These are phyloP conservation scores for Etheostoma nigrum DNA, from an alignment of 2,797 vertebrate genomes.

Conservation along the genomic window DNA sequence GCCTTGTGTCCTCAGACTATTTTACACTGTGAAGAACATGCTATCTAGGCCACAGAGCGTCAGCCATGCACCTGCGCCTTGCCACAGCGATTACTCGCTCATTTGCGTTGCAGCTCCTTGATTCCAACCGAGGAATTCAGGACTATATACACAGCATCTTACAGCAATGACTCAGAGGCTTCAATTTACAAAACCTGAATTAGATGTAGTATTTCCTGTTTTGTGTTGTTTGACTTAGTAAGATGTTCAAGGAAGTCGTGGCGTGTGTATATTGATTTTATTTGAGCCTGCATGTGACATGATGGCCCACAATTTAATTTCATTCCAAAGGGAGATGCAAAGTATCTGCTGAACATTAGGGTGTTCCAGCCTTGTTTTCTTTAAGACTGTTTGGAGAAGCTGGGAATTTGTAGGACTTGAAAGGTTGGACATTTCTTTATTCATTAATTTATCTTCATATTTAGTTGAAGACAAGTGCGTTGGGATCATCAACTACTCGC, in stretches of 20 bases:
- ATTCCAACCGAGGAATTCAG: constrained; percentile 1
- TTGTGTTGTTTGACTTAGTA: background rate
- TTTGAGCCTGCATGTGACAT: constrained; percentile 18
- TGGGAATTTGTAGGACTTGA: background rate
- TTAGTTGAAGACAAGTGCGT: background rate
- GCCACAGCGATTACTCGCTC: background rate
- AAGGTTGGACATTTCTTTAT: background rate
- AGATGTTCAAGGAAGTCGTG: background rate
- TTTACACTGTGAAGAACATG: constrained; percentile 18
- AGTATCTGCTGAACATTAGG: constrained; percentile 1
- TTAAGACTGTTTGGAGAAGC: background rate
- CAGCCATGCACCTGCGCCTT: constrained; percentile 56
- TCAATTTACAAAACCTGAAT: background rate
- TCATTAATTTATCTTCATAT: constrained; percentile 6
- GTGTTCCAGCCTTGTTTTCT: constrained; percentile 2
- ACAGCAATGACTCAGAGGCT: constrained; percentile 3
- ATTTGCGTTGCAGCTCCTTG: constrained; percentile 4
- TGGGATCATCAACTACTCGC: background rate
- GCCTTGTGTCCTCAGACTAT: constrained; percentile 9
- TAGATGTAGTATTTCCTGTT: constrained; percentile 10
- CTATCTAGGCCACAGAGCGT: constrained; percentile 66
- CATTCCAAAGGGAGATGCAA: constrained; percentile 1
- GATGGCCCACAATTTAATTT: background rate
- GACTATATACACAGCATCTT: background rate
- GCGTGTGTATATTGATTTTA: background rate